phyloP scores from a whole-genome alignment of 1,140 invertebrate genomes.

The Acyrthosiphon pisum region DNA sequence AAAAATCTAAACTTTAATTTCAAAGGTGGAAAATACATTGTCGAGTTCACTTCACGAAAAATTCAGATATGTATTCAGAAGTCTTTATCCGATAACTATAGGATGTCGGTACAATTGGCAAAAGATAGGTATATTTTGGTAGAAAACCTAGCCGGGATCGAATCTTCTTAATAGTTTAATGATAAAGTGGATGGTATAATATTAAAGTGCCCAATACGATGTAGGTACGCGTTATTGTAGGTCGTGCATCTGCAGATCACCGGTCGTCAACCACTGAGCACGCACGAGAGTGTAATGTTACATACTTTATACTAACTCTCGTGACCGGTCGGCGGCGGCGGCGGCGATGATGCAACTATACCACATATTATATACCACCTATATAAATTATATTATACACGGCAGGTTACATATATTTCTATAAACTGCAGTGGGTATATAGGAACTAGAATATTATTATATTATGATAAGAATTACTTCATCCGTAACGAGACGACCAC shows the following conservation, averaged over 20 bases:
- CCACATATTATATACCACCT: background rate
- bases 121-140: too few species aligned
- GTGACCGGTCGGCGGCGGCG: background rate
- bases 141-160: too few species aligned
- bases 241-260: background rate
- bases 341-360: background rate
- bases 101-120: too few species aligned
- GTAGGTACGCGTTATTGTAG: too few species aligned
- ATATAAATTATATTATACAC: background rate
- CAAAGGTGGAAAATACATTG: background rate
- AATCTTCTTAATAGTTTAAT: too few species aligned
- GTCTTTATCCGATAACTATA: too few species aligned
- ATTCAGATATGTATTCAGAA: too few species aligned
- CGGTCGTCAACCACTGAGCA: background rate
- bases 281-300: background rate
- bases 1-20: background rate
- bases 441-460: background rate
- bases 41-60: too few species aligned
- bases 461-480: constrained; percentile 11
- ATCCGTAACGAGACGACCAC: background rate
- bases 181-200: too few species aligned
- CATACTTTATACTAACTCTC: background rate
- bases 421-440: background rate
- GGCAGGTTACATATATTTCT: background rate
- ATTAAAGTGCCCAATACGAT: background rate